Percentiles rank a stretch among this genome's conserved stretches.
Evolutionary conservation across 2,888 invertebrate genomes (phyloP).

Genomic region (Tetheella fluctuosa): DNA sequence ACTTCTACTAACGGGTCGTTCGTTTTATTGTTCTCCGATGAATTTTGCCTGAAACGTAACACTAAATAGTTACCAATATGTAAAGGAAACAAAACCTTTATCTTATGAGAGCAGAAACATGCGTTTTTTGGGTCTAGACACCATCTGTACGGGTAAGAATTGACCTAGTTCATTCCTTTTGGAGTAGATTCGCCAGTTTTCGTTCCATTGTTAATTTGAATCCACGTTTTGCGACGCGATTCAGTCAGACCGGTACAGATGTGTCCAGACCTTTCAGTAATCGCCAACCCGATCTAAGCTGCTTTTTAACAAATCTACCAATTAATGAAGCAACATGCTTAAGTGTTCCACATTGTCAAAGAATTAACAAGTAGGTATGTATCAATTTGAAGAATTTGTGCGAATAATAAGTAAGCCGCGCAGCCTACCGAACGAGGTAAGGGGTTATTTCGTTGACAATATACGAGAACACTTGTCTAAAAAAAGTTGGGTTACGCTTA

Average conservation of each 20-base stretch:
- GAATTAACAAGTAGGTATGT: neutral
- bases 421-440: no score
- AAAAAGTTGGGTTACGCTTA: neutral
- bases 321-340: neutral
- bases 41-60: conserved; percentile 69
- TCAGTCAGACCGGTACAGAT: neutral
- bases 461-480: neutral
- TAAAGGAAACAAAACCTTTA: neutral
- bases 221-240: no score
- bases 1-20: conserved; percentile 62
- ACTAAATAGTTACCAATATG: neutral
- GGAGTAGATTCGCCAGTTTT: neutral
- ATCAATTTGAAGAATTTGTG: no score
- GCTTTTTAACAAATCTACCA: neutral
- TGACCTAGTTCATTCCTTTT: no score
- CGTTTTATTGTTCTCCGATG: conserved; percentile 68
- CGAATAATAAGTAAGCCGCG: no score
- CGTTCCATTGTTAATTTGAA: neutral
- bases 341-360: neutral
- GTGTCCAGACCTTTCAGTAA: neutral
- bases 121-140: neutral
- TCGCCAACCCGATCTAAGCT: neutral
- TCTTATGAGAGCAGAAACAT: neutral
- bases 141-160: neutral
- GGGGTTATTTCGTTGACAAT: neutral